Evolutionary conservation across 2,797 vertebrate species (phyloP).

Genomic region (Acrossocheilus wenchowensis): DNA sequence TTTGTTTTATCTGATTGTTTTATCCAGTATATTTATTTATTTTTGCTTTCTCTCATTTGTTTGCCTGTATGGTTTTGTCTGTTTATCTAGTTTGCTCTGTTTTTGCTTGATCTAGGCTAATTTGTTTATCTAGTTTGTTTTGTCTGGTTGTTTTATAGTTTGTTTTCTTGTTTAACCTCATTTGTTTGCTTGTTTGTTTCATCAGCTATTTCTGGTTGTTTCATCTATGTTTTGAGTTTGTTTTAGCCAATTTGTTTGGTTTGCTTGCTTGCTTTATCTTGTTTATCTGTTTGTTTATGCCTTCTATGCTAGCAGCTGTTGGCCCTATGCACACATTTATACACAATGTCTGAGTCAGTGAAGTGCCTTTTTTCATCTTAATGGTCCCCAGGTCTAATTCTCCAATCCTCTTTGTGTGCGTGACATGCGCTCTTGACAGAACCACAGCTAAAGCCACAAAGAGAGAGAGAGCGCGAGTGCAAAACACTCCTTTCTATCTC

Average conservation of each 20-base stretch:
- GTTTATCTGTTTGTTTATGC: constrained; percentile 42
- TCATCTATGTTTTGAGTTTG: not conserved
- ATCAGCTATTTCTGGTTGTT: not conserved
- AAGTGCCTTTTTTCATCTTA: constrained; percentile 60
- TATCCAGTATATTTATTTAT: not conserved
- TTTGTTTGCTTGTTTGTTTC: not conserved
- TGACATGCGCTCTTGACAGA: constrained; percentile 67
- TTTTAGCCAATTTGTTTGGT: not conserved
- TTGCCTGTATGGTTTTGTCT: not conserved
- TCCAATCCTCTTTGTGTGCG: constrained; percentile 82
- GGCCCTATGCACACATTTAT: constrained; percentile 10
- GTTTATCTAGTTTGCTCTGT: not conserved
- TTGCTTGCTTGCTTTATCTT: not conserved
- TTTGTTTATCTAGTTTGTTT: not conserved
- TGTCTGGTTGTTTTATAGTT: not conserved
- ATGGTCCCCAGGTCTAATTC: constrained; percentile 69
- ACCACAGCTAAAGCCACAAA: constrained; percentile 58
- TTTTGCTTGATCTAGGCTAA: not conserved
- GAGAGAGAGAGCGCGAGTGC: constrained; percentile 50
- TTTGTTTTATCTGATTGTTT: not conserved
- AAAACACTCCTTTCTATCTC: constrained; percentile 55
- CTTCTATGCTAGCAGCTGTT: constrained; percentile 53
- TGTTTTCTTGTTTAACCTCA: not conserved
- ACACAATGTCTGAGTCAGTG: not conserved
- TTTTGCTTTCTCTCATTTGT: not conserved